Conservation (phyloP, 2,888 invertebrate genomes). For the Drosophila kuntzei region DNA sequence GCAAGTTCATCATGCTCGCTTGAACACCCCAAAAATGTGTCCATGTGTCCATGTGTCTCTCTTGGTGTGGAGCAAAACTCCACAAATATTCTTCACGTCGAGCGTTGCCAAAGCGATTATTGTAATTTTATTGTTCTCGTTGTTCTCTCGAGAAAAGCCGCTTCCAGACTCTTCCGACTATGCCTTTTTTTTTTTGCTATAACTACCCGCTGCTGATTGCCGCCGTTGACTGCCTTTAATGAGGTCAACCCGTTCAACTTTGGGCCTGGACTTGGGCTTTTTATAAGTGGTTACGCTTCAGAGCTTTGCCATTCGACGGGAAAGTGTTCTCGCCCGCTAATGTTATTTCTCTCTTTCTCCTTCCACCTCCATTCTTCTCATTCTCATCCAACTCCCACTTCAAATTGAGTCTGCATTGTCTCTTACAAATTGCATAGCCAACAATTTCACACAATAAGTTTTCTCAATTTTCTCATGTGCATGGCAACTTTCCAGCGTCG, state of each 20-base stretch:
- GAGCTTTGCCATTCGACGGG: constrained; percentile 57
- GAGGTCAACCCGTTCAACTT: constrained; percentile 67
- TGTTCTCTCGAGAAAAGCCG: constrained; percentile 33
- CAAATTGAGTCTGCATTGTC: constrained; percentile 37
- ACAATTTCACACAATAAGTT: constrained; percentile 59
- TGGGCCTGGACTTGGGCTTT: constrained; percentile 25
- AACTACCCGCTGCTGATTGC: constrained; percentile 59
- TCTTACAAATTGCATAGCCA: constrained; percentile 49
- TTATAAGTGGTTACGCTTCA: constrained; percentile 70
- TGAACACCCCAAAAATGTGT: constrained; percentile 52
- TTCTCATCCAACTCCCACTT: constrained; percentile 3
- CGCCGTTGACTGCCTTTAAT: constrained; percentile 57
- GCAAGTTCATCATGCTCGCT: constrained; percentile 75
- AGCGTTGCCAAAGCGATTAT: constrained; percentile 71
- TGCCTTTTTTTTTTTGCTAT: constrained; percentile 34
- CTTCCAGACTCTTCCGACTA: constrained; percentile 34
- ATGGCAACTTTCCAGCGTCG: constrained; percentile 15
- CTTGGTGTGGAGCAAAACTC: background rate
- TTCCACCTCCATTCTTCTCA: background rate
- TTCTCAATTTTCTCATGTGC: constrained; percentile 25
- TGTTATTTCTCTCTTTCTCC: background rate
- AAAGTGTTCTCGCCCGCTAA: constrained; percentile 66
- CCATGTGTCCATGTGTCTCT: constrained; percentile 2
- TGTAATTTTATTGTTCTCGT: constrained; percentile 77
- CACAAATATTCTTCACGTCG: constrained; percentile 16